phyloP scores from a whole-genome alignment of 2,113 vertebrate species.

The Laterallus jamaicensis region DNA sequence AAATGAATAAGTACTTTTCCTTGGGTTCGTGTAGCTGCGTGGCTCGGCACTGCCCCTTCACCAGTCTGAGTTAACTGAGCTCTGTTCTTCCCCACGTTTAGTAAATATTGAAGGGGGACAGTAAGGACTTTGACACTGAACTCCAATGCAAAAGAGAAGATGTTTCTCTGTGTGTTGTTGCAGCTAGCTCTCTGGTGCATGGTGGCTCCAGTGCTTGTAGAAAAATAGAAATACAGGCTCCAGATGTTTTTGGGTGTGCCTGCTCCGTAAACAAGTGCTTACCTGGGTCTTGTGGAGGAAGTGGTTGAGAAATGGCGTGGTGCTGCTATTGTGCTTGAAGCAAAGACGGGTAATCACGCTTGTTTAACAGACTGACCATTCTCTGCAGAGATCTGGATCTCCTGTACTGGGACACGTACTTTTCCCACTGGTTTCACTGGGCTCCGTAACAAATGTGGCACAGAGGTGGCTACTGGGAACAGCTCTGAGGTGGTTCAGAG shows the following conservation, averaged over 20 bases:
- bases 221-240: background rate
- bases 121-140: background rate
- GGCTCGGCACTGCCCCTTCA: background rate
- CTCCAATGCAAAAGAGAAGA: background rate
- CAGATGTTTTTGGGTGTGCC: background rate
- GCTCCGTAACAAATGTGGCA: background rate
- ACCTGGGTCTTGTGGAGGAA: background rate
- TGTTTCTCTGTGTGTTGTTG: background rate
- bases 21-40: background rate
- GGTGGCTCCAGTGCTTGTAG: background rate
- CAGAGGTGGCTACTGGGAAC: background rate
- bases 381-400: background rate
- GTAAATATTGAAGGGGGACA: background rate
- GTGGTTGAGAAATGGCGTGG: background rate
- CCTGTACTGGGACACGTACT: background rate
- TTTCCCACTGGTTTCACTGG: background rate
- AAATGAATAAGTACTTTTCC: slow-evolving; percentile 40
- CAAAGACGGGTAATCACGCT: background rate
- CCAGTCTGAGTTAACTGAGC: background rate
- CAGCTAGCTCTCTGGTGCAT: background rate
- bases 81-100: background rate
- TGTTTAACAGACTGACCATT: background rate
- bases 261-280: background rate
- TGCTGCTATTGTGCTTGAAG: background rate
- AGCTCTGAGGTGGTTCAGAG: background rate